Evolutionary conservation across 2,797 vertebrate genomes (phyloP), one percentile per base, ranked within the genome.

Genomic region (Poeciliopsis infans): DNA sequence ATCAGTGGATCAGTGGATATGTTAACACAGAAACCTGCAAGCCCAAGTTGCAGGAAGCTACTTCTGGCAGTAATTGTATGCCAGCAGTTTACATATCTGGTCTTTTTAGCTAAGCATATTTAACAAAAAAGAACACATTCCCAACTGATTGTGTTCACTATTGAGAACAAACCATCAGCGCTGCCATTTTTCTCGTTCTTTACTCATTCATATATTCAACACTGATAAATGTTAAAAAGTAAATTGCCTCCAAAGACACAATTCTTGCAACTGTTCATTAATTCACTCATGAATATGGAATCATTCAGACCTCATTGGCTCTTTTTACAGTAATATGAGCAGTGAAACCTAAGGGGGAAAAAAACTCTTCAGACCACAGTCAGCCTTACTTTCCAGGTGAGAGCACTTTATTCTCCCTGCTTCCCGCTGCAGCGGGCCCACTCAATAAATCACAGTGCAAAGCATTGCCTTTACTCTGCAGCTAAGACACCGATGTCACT

Each of bases 151-250:
- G 0, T 72, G 74, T 88, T 88, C 82, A 86, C 85, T 85, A 86
- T 89, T 88, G 78, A 92, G 75, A 83, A 77, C 28, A 5, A 82
- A 74, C 79, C 83, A 81, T 80, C 83, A 80, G 72, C 39, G 31
- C 53, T 75, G 78, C 88, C 75, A 73, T 80, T 49, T 76, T 76
- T 73, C 72, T 84, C 75, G 80, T 81, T 87, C 81, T 75, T 79
- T 74, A 79, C 85, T 69, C 90, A 88, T 93, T 94, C 90, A 94
- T 89, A 92, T 90, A 91, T 93, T 93, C 89, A 83, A 72, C 80
- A 41, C 87, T 88, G 88, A 91, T 90, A 90, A 93, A 92, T 90
- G 92, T 90, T 85, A 79, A 84, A 89, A 94, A 94, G 91, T 91
- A 92, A 93, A 93, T 94, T 93, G 76, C 86, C 71, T 74, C 77